Conservation (phyloP, 2,888 invertebrate species). For the Eurytoma californica region DNA sequence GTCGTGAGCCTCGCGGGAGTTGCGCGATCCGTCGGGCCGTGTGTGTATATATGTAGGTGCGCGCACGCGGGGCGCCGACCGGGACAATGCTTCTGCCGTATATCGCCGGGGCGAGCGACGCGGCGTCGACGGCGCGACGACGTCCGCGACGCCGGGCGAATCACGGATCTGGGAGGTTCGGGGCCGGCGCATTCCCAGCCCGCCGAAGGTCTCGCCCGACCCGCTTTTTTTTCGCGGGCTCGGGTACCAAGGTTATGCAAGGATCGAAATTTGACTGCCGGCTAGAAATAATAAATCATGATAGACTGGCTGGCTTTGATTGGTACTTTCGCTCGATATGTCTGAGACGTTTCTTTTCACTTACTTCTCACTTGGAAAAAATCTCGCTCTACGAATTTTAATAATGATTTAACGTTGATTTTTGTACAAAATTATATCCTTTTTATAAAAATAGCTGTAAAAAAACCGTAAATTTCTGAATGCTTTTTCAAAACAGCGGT, state of each 20-base stretch:
- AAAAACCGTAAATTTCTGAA: too few species aligned
- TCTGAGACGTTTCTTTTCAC: neutral
- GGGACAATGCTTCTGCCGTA: conserved; percentile 63
- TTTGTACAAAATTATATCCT: too few species aligned
- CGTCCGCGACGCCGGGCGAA: conserved; percentile 40
- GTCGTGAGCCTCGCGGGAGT: conserved; percentile 48
- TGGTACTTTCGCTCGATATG: neutral
- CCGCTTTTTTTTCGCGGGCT: neutral
- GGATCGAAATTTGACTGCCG: neutral
- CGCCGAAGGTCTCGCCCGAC: conserved; percentile 9
- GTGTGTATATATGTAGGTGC: neutral
- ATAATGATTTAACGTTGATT: too few species aligned
- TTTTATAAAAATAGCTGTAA: too few species aligned
- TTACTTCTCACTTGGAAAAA: too few species aligned
- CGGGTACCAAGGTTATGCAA: neutral
- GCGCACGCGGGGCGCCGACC: conserved; percentile 50
- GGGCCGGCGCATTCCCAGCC: conserved; percentile 72
- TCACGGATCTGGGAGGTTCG: conserved; percentile 70
- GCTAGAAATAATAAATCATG: neutral
- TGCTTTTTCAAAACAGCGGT: too few species aligned
- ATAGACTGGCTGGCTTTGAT: conserved; percentile 12
- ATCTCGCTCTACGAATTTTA: too few species aligned
- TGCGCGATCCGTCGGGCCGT: conserved; percentile 24
- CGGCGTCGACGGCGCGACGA: conserved; percentile 29
- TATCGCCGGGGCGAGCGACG: conserved; percentile 52